These are phyloP conservation scores for Pandemis heparana DNA, from an alignment of 2,888 invertebrate genomes.

Conservation along the genomic window DNA sequence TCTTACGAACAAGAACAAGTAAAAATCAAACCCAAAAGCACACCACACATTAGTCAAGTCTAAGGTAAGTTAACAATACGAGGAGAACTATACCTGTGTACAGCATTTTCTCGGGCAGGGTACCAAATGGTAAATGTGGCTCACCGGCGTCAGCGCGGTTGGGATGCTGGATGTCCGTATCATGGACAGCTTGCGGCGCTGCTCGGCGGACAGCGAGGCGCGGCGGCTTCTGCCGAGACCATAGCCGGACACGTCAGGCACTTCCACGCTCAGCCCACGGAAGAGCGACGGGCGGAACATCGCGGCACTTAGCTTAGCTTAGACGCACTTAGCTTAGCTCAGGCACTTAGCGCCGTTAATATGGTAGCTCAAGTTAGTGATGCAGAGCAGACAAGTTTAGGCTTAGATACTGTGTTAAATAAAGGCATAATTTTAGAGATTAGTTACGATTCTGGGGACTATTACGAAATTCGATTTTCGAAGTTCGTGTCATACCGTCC, in stretches of 20 bases:
- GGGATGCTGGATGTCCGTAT: constrained; percentile 75
- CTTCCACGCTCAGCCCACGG: constrained; percentile 71
- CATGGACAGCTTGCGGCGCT: constrained; percentile 75
- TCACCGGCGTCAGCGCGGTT: constrained; percentile 79
- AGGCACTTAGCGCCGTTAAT: too few relatives aligned
- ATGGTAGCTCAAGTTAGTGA: too few relatives aligned
- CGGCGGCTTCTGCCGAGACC: constrained; percentile 79
- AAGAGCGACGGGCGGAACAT: constrained; percentile 77
- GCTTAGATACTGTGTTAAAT: too few relatives aligned
- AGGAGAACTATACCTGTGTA: constrained; percentile 72
- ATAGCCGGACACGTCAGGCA: constrained; percentile 70
- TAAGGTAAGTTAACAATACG: constrained; percentile 38
- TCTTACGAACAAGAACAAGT: background rate
- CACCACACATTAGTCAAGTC: constrained; percentile 27
- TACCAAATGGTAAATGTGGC: constrained; percentile 86
- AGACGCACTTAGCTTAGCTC: constrained; percentile 7
- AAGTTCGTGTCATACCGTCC: too few relatives aligned
- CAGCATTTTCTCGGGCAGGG: constrained; percentile 84
- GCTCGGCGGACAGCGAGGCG: constrained; percentile 78
- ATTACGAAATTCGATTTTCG: too few relatives aligned
- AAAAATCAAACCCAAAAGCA: background rate
- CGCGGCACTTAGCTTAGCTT: constrained; percentile 30
- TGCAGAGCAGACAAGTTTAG: too few relatives aligned
- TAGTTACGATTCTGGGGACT: too few relatives aligned
- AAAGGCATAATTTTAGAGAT: too few relatives aligned